Evolutionary conservation across 2,888 invertebrate species (phyloP).

Genomic region (Hermaeophaga mercurialis): DNA sequence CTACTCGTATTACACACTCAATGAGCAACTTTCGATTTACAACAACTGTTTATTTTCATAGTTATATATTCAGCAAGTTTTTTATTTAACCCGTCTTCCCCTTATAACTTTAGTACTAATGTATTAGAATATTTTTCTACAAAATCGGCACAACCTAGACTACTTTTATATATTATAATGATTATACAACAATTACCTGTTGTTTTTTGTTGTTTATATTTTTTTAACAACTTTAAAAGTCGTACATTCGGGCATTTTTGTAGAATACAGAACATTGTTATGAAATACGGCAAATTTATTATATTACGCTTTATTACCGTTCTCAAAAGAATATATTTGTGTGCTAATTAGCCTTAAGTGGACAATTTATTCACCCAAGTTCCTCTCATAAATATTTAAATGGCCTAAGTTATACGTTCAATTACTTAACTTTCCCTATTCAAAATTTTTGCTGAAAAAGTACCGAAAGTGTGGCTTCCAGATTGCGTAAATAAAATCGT

Average conservation of each 20-base stretch:
- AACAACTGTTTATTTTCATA: no score
- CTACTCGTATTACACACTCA: no score
- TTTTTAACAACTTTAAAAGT: no score
- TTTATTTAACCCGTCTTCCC: no score
- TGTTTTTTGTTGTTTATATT: not conserved
- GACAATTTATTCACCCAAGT: slow-evolving; percentile 22
- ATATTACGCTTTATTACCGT: slow-evolving; percentile 15
- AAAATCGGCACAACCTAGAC: no score
- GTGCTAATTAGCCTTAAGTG: slow-evolving; percentile 23
- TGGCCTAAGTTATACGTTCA: slow-evolving; percentile 17
- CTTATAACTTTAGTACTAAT: no score
- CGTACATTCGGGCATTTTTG: not conserved
- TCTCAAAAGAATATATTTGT: slow-evolving; percentile 26
- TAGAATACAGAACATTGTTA: not conserved
- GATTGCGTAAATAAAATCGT: slow-evolving; percentile 13
- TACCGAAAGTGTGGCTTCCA: slow-evolving; percentile 7
- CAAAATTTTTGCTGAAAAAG: slow-evolving; percentile 4
- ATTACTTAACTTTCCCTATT: slow-evolving; percentile 14
- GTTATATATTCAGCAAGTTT: no score
- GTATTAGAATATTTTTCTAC: no score
- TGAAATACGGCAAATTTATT: slow-evolving; percentile 2
- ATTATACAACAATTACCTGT: no score
- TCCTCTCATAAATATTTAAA: slow-evolving; percentile 26
- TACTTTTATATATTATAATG: no score
- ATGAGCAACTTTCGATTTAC: no score